These are phyloP conservation scores for Taenioides sp. DNA, from an alignment of 2,797 vertebrate genomes.

Conservation along the genomic window DNA sequence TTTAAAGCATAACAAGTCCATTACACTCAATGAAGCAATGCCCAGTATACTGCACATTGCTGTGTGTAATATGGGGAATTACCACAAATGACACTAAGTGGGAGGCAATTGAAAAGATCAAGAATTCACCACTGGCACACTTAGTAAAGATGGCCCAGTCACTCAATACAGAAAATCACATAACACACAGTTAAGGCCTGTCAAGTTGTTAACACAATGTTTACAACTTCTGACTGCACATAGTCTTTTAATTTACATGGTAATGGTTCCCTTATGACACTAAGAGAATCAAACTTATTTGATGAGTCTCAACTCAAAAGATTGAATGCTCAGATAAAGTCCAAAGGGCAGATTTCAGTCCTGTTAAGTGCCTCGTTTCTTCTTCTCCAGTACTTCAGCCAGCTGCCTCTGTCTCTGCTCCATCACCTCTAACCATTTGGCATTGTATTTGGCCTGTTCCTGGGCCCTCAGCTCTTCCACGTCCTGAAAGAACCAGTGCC, in stretches of 20 bases:
- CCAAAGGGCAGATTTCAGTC: neutral
- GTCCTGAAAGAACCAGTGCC: constrained; percentile 74
- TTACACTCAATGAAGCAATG: neutral
- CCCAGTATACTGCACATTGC: neutral
- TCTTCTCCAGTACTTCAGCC: constrained; percentile 66
- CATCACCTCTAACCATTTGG: constrained; percentile 65
- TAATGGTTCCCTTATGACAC: neutral
- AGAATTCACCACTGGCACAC: neutral
- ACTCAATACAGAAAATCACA: no score
- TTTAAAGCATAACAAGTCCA: neutral
- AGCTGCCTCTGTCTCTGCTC: constrained; percentile 73
- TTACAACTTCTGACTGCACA: neutral
- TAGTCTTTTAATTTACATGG: neutral
- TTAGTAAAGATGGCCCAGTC: no score
- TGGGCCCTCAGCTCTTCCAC: constrained; percentile 66
- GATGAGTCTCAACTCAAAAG: neutral
- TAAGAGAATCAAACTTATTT: neutral
- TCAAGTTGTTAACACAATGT: no score
- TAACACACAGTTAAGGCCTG: no score
- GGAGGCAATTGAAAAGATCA: neutral
- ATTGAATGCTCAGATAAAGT: neutral
- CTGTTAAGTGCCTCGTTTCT: constrained; percentile 17
- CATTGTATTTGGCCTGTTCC: constrained; percentile 57
- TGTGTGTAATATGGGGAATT: neutral
- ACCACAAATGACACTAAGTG: neutral